Conservation (phyloP, 1,140 invertebrate genomes). For the Acyrthosiphon pisum region DNA sequence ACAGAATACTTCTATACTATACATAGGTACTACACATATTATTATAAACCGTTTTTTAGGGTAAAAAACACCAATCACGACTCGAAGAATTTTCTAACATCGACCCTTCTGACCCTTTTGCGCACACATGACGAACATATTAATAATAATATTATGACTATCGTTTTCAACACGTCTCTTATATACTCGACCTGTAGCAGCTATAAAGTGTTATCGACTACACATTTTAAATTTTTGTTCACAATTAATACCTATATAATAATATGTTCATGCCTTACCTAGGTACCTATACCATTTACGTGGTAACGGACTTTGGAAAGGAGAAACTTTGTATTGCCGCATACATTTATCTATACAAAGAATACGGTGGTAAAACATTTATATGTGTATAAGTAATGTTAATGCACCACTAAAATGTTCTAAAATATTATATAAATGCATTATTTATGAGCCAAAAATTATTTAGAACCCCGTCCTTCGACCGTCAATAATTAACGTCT, state of each 20-base stretch:
- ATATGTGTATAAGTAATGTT: not conserved
- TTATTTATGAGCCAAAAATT: conserved; percentile 23
- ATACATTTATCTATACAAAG: not conserved
- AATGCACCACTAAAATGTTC: not conserved
- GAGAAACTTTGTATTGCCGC: not conserved
- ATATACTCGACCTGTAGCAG: not conserved
- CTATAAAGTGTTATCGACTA: not conserved
- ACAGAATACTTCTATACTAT: not conserved
- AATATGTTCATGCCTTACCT: not conserved
- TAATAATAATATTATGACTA: conserved; percentile 49
- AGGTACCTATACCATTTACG: not conserved
- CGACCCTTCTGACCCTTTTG: conserved; percentile 35
- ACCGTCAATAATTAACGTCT: not conserved
- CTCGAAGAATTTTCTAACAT: conserved; percentile 13
- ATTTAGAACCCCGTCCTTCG: not conserved
- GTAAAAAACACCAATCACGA: conserved; percentile 36
- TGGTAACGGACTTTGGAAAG: not conserved
- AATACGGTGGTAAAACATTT: not conserved
- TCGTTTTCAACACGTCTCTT: not conserved
- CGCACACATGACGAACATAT: conserved; percentile 10
- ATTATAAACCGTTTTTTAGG: conserved; percentile 20
- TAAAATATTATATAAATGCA: not conserved
- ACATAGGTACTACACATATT: not conserved
- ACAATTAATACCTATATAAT: not conserved
- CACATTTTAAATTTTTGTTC: not conserved